Percentiles rank a stretch among this genome's conserved stretches.
Conservation (phyloP, 1,140 invertebrate species). For the Lucilia cuprina region DNA sequence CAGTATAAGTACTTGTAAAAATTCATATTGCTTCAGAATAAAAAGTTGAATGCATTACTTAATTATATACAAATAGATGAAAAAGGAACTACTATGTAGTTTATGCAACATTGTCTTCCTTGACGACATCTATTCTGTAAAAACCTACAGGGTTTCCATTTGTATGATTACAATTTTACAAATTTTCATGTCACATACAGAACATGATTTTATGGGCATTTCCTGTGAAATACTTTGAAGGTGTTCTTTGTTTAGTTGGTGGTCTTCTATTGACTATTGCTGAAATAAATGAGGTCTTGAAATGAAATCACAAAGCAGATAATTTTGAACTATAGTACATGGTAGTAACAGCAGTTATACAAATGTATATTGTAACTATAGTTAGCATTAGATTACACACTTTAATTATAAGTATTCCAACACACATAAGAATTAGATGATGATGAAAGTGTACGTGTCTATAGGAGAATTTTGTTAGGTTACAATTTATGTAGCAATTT, state of each 20-base stretch:
- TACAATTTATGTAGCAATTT: slow-evolving; percentile 22
- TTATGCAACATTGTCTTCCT: no score
- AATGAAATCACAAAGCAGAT: background rate
- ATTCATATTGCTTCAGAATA: no score
- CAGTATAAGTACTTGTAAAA: no score
- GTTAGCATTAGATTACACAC: background rate
- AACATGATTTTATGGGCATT: background rate
- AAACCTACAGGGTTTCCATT: no score
- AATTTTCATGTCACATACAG: background rate
- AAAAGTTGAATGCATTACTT: no score
- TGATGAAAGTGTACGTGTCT: background rate
- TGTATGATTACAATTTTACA: background rate
- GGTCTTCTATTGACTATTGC: background rate
- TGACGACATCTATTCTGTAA: no score
- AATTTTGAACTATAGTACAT: background rate
- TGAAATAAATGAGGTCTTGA: no score
- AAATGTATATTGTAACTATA: background rate
- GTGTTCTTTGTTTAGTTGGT: background rate
- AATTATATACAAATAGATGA: no score
- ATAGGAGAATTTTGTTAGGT: background rate
- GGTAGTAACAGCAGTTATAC: background rate
- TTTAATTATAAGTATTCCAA: background rate
- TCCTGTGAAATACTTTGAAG: background rate
- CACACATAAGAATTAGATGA: background rate
- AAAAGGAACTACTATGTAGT: no score